Evolutionary conservation across 2,113 vertebrate species (phyloP).

Genomic region (Phylloscopus trochilus): DNA sequence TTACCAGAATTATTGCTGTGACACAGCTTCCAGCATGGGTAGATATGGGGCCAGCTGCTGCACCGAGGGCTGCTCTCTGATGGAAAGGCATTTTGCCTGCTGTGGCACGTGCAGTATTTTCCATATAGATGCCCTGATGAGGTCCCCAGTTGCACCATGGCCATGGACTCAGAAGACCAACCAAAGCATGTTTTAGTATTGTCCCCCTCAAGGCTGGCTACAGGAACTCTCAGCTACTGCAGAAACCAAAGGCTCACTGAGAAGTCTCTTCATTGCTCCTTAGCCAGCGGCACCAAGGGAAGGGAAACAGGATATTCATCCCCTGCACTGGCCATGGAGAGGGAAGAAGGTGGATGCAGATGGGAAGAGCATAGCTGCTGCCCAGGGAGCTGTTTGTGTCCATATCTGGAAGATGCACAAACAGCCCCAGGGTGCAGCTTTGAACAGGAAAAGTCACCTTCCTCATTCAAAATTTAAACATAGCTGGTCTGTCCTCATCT

Average conservation of each 20-base stretch:
- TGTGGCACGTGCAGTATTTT: background rate
- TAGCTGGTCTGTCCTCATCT: background rate
- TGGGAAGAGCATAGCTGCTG: background rate
- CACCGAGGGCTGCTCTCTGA: background rate
- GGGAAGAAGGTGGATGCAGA: background rate
- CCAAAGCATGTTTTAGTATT: background rate
- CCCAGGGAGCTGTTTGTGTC: background rate
- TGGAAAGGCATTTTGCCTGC: background rate
- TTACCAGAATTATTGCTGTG: background rate
- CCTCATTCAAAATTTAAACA: background rate
- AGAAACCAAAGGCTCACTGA: background rate
- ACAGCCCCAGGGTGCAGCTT: background rate
- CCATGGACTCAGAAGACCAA: background rate
- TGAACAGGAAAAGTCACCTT: background rate
- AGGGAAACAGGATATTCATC: background rate
- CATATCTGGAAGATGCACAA: fast-evolving
- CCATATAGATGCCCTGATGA: background rate
- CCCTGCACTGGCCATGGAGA: background rate
- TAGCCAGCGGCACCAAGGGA: background rate
- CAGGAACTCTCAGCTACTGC: background rate
- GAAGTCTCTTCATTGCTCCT: background rate
- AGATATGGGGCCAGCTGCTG: fast-evolving
- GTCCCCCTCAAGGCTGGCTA: background rate
- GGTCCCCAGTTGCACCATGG: background rate
- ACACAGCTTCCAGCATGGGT: background rate